phyloP scores from a whole-genome alignment of 2,888 invertebrate species.

The Cataglyphis rosenhaueri region DNA sequence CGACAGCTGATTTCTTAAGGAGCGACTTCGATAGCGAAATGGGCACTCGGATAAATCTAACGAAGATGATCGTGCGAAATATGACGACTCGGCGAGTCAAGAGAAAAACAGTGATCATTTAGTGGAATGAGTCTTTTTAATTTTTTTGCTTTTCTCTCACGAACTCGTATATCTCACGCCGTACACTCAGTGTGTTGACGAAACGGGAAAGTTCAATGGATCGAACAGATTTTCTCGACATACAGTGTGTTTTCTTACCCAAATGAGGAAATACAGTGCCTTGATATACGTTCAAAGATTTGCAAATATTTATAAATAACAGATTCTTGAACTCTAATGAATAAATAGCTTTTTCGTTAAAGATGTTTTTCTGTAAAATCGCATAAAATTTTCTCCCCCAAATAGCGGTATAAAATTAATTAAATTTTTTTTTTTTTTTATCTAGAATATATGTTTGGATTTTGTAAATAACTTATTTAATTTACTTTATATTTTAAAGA shows the following conservation, averaged over 20 bases:
- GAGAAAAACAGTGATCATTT: conserved; percentile 48
- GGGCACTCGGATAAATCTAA: conserved; percentile 45
- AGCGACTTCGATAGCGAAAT: conserved; percentile 3
- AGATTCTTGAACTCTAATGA: neutral
- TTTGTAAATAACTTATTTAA: neutral
- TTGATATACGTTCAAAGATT: neutral
- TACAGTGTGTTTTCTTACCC: neutral
- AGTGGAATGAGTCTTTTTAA: neutral
- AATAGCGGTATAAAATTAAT: conserved; percentile 2
- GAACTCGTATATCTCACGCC: conserved; percentile 16
- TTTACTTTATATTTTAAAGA: neutral
- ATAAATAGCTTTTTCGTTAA: neutral
- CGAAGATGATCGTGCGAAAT: conserved; percentile 35
- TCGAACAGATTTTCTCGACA: conserved; percentile 24
- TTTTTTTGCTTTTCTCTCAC: conserved; percentile 4
- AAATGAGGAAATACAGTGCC: neutral
- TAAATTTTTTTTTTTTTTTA: neutral
- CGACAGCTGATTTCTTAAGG: conserved; percentile 29
- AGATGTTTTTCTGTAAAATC: neutral
- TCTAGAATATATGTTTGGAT: neutral
- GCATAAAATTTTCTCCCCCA: neutral
- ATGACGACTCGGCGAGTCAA: conserved; percentile 3
- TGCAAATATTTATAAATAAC: neutral
- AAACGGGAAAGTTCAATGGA: neutral
- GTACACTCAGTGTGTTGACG: neutral